A percentile compares a stretch with the other conserved stretches of the same genome.
phyloP scores from a whole-genome alignment of 2,797 vertebrate species.

The Phyllotis vaccarum region DNA sequence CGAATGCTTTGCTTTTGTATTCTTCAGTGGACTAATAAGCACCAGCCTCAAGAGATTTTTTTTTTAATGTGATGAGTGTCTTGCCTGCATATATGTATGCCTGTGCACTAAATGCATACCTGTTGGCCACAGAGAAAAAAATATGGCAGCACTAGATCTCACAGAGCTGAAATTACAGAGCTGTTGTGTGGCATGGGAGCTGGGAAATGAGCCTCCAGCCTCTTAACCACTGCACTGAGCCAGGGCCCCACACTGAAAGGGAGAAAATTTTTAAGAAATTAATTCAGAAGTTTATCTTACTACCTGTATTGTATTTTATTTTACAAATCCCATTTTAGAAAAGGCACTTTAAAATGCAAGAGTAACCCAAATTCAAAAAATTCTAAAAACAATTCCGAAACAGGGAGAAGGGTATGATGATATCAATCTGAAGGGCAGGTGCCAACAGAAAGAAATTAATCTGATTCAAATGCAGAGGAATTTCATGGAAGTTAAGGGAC shows the following conservation, averaged over 20 bases:
- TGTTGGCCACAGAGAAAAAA: background rate
- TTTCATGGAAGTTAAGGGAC: background rate
- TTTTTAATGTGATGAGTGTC: background rate
- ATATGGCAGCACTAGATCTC: background rate
- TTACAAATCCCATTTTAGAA: constrained; percentile 53
- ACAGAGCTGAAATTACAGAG: background rate
- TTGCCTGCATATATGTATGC: background rate
- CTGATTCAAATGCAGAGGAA: background rate
- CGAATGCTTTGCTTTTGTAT: background rate
- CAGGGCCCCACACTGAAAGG: background rate
- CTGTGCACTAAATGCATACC: background rate
- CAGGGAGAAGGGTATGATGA: background rate
- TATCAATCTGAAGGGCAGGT: background rate
- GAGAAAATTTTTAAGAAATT: background rate
- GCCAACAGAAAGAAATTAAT: constrained; percentile 3
- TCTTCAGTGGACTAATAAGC: background rate
- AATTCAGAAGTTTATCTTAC: background rate
- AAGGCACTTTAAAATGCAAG: constrained; percentile 15
- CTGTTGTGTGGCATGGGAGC: too few species aligned
- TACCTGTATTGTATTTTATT: background rate
- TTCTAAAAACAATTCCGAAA: constrained; percentile 55
- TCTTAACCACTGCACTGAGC: background rate
- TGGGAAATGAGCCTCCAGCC: background rate
- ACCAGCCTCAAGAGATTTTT: background rate
- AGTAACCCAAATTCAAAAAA: background rate